These are phyloP conservation scores for Spondyliosoma cantharus DNA, from an alignment of 2,797 vertebrate species.

Conservation along the genomic window DNA sequence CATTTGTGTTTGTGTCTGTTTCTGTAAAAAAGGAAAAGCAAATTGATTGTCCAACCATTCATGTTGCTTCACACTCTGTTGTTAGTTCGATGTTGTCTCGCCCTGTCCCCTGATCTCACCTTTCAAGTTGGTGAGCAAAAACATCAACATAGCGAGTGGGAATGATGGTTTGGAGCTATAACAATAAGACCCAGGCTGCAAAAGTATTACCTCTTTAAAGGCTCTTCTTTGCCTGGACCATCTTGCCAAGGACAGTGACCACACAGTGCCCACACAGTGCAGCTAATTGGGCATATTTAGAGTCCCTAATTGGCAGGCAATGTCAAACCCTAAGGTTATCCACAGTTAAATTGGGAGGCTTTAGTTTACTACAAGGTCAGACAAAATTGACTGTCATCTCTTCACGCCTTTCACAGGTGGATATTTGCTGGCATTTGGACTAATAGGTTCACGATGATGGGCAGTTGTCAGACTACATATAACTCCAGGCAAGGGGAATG, in stretches of 20 bases:
- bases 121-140: conserved; percentile 38
- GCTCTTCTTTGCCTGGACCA: conserved; percentile 34
- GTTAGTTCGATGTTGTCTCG: not conserved
- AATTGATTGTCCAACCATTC: conserved; percentile 43
- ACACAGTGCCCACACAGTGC: conserved; percentile 5
- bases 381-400: conserved; percentile 56
- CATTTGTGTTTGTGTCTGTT: conserved; percentile 15
- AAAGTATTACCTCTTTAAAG: conserved; percentile 29
- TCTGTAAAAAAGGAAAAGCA: conserved; percentile 33
- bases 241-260: conserved; percentile 57
- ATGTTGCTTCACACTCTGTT: not conserved
- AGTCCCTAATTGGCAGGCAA: conserved; percentile 48
- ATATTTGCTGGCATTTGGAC: conserved; percentile 43
- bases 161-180: conserved; percentile 10
- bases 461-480: conserved; percentile 45
- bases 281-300: conserved; percentile 59
- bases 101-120: conserved; percentile 28
- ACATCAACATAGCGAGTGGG: conserved; percentile 37
- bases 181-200: conserved; percentile 43
- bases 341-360: conserved; percentile 50
- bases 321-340: conserved; percentile 56
- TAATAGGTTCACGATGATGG: conserved; percentile 52
- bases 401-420: conserved; percentile 43
- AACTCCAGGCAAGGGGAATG: conserved; percentile 23
- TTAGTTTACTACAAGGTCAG: conserved; percentile 60